Evolutionary conservation across 1,140 invertebrate genomes (phyloP).

Genomic region (Grapholita molesta): DNA sequence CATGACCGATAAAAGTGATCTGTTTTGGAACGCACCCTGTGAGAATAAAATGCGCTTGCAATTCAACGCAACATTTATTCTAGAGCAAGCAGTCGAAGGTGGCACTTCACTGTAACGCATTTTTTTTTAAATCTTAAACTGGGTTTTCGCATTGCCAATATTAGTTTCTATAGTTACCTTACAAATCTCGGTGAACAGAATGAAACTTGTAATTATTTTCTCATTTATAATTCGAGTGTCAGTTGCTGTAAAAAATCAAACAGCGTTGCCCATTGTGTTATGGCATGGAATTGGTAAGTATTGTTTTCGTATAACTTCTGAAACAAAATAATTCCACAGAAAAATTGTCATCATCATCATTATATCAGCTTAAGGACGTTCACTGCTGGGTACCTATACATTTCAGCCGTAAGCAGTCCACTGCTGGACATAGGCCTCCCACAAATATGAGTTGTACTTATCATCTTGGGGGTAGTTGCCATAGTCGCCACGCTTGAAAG

Average conservation of each 20-base stretch:
- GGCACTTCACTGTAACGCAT: background rate
- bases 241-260: conserved; percentile 32
- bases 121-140: background rate
- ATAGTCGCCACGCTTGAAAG: too few species aligned
- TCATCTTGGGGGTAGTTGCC: too few species aligned
- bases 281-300: conserved; percentile 92
- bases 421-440: too few species aligned
- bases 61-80: background rate
- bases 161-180: background rate
- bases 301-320: conserved; percentile 21
- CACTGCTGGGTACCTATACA: too few species aligned
- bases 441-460: too few species aligned
- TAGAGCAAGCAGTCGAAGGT: background rate
- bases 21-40: background rate
- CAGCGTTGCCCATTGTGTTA: conserved; percentile 82
- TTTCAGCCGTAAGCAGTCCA: too few species aligned
- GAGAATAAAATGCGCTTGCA: background rate
- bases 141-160: background rate
- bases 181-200: background rate
- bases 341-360: too few species aligned
- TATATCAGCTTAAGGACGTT: too few species aligned
- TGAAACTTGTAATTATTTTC: background rate
- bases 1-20: too few species aligned
- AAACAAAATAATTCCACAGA: too few species aligned
- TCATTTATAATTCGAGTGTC: background rate